Percentiles rank a stretch among this genome's conserved stretches.
These are phyloP conservation scores for Oscheius sp. DNA, from an alignment of 2,888 invertebrate species.

Conservation along the genomic window DNA sequence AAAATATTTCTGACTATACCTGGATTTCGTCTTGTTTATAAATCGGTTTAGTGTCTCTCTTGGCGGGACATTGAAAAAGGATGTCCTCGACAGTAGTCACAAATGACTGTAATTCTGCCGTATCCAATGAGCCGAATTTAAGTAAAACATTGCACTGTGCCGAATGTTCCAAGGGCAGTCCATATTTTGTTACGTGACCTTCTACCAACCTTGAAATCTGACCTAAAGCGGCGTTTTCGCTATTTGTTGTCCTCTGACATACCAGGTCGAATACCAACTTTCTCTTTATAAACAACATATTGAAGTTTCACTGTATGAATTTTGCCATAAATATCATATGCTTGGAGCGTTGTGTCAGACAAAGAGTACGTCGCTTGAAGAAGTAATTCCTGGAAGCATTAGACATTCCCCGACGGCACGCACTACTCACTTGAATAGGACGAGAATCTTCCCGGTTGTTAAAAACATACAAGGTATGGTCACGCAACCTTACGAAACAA, in stretches of 20 bases:
- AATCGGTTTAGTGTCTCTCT: conserved; percentile 76
- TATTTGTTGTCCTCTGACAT: neutral
- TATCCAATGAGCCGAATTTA: conserved; percentile 90
- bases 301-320: conserved; percentile 97
- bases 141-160: conserved; percentile 94
- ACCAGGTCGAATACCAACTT: conserved; percentile 93
- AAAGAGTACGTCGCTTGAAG: conserved; percentile 75
- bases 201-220: conserved; percentile 63
- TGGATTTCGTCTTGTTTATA: conserved; percentile 97
- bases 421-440: conserved; percentile 39
- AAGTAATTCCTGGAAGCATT: conserved; percentile 63
- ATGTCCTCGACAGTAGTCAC: conserved; percentile 91
- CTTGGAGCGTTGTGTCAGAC: conserved; percentile 79
- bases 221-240: conserved; percentile 40
- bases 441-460: conserved; percentile 52
- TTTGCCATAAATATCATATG: conserved; percentile 98
- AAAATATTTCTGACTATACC: conserved; percentile 79
- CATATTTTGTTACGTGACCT: conserved; percentile 88
- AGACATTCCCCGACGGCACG: neutral
- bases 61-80: conserved; percentile 84
- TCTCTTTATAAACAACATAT: conserved; percentile 96
- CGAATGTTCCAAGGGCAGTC: conserved; percentile 92
- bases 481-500: conserved; percentile 86
- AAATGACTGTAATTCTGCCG: conserved; percentile 91
- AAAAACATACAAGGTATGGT: conserved; percentile 81